phyloP scores from a whole-genome alignment of 2,797 vertebrate genomes.

The Salarias fasciatus region DNA sequence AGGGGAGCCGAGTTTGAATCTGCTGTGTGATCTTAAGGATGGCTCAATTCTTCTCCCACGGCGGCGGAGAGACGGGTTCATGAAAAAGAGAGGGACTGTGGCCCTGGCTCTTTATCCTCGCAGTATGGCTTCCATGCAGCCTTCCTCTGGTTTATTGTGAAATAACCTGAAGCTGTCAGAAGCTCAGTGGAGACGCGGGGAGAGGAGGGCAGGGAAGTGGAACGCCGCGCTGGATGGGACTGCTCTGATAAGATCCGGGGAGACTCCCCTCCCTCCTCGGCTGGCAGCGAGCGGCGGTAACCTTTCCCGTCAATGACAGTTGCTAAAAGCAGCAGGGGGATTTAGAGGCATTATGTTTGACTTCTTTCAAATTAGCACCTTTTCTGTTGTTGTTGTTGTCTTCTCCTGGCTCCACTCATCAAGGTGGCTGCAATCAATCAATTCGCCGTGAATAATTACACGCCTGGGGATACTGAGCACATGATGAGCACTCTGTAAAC shows the following conservation, averaged over 20 bases:
- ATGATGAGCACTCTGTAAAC: conserved; percentile 41
- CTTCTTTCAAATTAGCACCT: conserved; percentile 67
- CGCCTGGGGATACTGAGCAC: conserved; percentile 31
- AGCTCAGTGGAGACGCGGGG: conserved; percentile 39
- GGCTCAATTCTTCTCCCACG: conserved; percentile 16
- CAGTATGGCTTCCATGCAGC: conserved; percentile 44
- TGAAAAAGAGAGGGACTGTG: conserved; percentile 42
- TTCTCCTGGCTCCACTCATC: conserved; percentile 50
- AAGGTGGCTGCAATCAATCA: conserved; percentile 55
- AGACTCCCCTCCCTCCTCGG: conserved; percentile 47
- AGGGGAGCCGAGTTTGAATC: conserved; percentile 10
- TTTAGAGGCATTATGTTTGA: conserved; percentile 60
- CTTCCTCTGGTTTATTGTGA: conserved; percentile 52
- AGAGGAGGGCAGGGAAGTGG: conserved; percentile 60
- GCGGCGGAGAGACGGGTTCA: conserved; percentile 41
- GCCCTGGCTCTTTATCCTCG: conserved; percentile 53
- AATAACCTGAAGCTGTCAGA: conserved; percentile 69
- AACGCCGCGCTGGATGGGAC: conserved; percentile 54
- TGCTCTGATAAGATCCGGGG: conserved; percentile 68
- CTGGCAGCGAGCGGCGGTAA: conserved; percentile 51
- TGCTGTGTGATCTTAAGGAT: conserved; percentile 27
- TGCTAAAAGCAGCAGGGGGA: conserved; percentile 55
- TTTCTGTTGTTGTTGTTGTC: conserved; percentile 35
- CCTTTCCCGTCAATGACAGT: conserved; percentile 65
- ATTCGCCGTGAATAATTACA: conserved; percentile 54